These are phyloP conservation scores for Xerus inauris DNA, from an alignment of 2,113 vertebrate genomes.

Conservation along the genomic window DNA sequence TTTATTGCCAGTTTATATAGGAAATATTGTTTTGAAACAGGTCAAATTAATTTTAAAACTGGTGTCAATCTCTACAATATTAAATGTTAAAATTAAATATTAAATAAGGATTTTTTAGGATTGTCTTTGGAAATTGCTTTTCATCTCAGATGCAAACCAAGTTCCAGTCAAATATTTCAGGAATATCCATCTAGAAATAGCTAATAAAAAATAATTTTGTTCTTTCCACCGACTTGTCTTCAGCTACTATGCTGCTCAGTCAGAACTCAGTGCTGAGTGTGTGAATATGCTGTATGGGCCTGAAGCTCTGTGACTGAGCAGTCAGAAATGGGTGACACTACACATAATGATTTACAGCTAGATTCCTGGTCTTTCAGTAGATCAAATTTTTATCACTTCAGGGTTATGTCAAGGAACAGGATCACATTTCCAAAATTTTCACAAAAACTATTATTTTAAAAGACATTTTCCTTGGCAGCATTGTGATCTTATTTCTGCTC, in stretches of 20 bases:
- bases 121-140: slow-evolving; percentile 24
- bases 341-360: not conserved
- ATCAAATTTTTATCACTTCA: not conserved
- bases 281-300: rapidly evolving
- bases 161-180: slow-evolving; percentile 2
- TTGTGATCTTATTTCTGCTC: not conserved
- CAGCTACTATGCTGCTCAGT: not conserved
- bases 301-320: not conserved
- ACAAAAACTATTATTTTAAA: slow-evolving; percentile 54
- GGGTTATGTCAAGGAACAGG: not conserved
- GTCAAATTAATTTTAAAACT: slow-evolving; percentile 19
- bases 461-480: slow-evolving; percentile 22
- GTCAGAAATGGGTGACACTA: not conserved
- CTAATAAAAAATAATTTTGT: not conserved
- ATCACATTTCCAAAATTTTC: not conserved
- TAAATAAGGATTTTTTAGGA: slow-evolving; percentile 8
- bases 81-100: slow-evolving; percentile 20
- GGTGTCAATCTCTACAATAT: not conserved
- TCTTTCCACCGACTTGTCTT: not conserved
- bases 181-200: not conserved
- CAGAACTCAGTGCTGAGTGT: not conserved
- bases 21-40: slow-evolving; percentile 28
- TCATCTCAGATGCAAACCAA: not conserved
- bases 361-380: not conserved
- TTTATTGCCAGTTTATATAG: slow-evolving; percentile 40